phyloP scores from a whole-genome alignment of 2,113 vertebrate species.

The Paramormyrops kingsleyae region DNA sequence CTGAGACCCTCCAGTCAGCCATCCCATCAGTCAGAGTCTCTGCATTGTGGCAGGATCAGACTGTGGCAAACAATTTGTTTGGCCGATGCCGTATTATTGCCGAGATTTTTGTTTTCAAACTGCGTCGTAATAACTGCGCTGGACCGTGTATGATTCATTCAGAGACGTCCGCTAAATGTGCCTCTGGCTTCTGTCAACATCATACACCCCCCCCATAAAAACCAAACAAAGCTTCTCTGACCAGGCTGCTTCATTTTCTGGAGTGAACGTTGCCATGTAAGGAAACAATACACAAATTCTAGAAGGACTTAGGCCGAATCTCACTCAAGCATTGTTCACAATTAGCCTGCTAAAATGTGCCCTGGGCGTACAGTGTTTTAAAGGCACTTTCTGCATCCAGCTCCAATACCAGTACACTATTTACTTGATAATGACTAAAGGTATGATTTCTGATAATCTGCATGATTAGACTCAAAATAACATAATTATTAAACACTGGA shows the following conservation, averaged over 20 bases:
- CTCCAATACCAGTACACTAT: neutral
- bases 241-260: neutral
- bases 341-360: conserved; percentile 7
- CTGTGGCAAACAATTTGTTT: neutral
- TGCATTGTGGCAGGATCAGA: neutral
- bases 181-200: neutral
- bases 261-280: neutral
- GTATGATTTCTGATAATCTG: neutral
- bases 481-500: neutral
- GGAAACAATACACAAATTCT: neutral
- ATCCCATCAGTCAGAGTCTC: neutral
- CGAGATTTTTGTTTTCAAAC: neutral
- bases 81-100: neutral
- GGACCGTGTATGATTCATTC: neutral
- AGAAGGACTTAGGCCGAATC: neutral
- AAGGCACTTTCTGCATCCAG: neutral
- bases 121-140: neutral
- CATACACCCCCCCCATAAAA: neutral
- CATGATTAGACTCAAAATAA: neutral
- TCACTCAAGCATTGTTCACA: neutral
- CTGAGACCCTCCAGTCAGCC: conserved; percentile 10
- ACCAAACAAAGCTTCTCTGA: neutral
- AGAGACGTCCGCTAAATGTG: neutral
- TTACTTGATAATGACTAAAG: neutral
- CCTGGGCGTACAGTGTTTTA: neutral